Percentiles rank a stretch among this genome's conserved stretches.
phyloP scores from a whole-genome alignment of 2,797 vertebrate genomes.

The Vireo griseus region DNA sequence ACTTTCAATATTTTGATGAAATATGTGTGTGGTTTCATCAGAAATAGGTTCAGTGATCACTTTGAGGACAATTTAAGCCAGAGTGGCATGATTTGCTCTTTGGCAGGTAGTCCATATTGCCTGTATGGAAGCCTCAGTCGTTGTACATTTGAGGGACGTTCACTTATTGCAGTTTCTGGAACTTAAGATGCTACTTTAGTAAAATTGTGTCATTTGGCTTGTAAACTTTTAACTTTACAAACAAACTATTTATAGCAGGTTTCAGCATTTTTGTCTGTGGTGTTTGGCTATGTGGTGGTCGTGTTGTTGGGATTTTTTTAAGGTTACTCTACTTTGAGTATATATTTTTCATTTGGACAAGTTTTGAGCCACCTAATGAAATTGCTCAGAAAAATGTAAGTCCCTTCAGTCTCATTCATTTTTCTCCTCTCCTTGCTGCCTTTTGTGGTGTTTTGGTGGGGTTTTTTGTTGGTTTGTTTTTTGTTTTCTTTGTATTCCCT shows the following conservation, averaged over 20 bases:
- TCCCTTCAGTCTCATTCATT: not conserved
- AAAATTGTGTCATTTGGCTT: not conserved
- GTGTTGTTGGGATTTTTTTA: not conserved
- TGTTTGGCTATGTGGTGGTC: not conserved
- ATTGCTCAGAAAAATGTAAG: not conserved
- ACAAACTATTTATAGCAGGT: not conserved
- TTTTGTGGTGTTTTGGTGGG: too few relatives aligned
- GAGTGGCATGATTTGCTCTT: not conserved
- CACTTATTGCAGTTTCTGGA: not conserved
- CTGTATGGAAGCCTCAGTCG: accelerated
- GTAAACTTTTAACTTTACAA: not conserved
- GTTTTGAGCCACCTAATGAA: not conserved
- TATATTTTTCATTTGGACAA: not conserved
- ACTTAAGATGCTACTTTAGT: not conserved
- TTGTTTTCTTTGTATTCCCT: not conserved
- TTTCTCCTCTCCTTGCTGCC: not conserved
- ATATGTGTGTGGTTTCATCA: not conserved
- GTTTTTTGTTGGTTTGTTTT: too few relatives aligned
- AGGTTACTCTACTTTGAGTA: not conserved
- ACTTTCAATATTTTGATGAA: not conserved
- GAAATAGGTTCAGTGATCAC: not conserved
- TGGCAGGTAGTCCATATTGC: not conserved
- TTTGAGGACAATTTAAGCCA: not conserved
- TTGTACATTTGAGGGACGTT: not conserved
- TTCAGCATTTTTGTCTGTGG: not conserved